These are phyloP conservation scores for Nothobranchius kuhntae DNA, from an alignment of 2,113 vertebrate species.

Conservation along the genomic window DNA sequence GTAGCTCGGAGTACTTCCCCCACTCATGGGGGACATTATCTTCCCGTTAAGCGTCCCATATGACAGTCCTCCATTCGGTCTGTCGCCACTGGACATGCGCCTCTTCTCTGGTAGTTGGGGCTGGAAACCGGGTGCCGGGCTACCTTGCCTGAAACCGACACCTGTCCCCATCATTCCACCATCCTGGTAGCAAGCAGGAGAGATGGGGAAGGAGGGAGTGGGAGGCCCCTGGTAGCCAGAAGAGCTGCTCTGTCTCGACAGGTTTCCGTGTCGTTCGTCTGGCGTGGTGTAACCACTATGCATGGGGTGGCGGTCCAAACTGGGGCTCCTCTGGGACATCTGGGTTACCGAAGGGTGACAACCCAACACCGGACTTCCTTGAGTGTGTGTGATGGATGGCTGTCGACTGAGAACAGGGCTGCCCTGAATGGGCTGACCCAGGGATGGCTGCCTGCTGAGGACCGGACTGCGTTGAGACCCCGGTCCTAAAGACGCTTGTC, in stretches of 20 bases:
- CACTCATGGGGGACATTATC: slow-evolving; percentile 83
- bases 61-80: slow-evolving; percentile 85
- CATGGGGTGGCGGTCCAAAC: slow-evolving; percentile 83
- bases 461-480: slow-evolving; percentile 67
- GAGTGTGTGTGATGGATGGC: slow-evolving; percentile 64
- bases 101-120: slow-evolving; percentile 91
- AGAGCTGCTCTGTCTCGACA: slow-evolving; percentile 94
- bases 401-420: slow-evolving; percentile 76
- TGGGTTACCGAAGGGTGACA: slow-evolving; percentile 71
- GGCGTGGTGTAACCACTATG: slow-evolving; percentile 89
- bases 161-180: slow-evolving; percentile 61
- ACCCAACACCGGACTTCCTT: slow-evolving; percentile 83
- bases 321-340: slow-evolving; percentile 85
- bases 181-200: slow-evolving; percentile 85
- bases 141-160: slow-evolving; percentile 83
- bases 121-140: slow-evolving; percentile 74
- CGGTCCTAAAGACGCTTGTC: slow-evolving; percentile 61
- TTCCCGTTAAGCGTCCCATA: slow-evolving; percentile 92
- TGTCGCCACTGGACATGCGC: slow-evolving; percentile 89
- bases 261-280: slow-evolving; percentile 85
- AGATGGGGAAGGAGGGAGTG: slow-evolving; percentile 91
- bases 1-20: slow-evolving; percentile 80
- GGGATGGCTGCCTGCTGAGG: slow-evolving; percentile 69
- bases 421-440: slow-evolving; percentile 62
- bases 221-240: slow-evolving; percentile 92